Evolutionary conservation across 2,888 invertebrate genomes (phyloP).

Genomic region (Acanthopleura granulata): DNA sequence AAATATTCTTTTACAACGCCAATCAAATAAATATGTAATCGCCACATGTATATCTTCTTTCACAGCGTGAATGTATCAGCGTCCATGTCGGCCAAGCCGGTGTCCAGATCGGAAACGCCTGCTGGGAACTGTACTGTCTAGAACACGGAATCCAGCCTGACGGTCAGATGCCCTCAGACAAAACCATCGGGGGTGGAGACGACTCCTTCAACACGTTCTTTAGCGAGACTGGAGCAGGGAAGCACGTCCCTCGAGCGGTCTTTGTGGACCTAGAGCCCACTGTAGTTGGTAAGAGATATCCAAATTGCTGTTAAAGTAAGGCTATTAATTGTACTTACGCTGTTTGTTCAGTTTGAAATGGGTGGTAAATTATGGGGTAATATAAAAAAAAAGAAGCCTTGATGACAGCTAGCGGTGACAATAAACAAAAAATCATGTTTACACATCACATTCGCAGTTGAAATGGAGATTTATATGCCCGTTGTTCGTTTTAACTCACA

Average conservation of each 20-base stretch:
- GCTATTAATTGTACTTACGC: no score
- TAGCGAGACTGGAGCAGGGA: slow-evolving; percentile 1
- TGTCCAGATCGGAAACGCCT: neutral
- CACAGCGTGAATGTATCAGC: slow-evolving; percentile 2
- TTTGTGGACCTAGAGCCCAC: neutral
- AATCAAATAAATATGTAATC: no score
- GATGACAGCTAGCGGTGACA: no score
- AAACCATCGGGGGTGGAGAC: neutral
- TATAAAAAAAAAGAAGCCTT: no score
- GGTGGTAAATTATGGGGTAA: no score
- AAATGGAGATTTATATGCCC: no score
- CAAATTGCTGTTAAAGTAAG: neutral
- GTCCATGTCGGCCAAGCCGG: slow-evolving; percentile 7
- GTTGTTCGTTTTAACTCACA: no score
- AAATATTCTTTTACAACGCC: no score
- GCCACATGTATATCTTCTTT: no score
- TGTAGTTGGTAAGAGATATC: neutral
- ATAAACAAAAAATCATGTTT: no score
- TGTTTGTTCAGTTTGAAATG: no score
- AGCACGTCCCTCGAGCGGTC: neutral
- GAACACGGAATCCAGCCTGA: slow-evolving; percentile 4
- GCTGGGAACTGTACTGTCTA: slow-evolving; percentile 1
- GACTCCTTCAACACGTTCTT: slow-evolving; percentile 1
- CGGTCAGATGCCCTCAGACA: slow-evolving; percentile 4
- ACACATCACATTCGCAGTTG: no score